Conservation (phyloP, 2,113 vertebrate genomes). For the Cyprinodon brontotheroides region DNA sequence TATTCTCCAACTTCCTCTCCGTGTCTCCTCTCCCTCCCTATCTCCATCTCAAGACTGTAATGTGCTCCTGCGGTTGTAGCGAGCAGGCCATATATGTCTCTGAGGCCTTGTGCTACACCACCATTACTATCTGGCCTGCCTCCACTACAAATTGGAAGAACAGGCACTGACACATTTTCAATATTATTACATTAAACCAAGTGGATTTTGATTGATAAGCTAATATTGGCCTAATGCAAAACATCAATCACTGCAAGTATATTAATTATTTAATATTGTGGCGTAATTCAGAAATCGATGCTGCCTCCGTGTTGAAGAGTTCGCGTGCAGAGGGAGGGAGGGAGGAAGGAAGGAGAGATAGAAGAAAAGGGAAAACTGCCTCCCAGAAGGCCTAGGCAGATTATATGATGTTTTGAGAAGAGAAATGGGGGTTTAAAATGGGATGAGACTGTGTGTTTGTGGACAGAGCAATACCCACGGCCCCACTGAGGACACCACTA, state of each 20-base stretch:
- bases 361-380: constrained; percentile 53
- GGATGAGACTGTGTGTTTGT: constrained; percentile 80
- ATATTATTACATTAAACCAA: constrained; percentile 99
- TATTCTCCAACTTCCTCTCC: constrained; percentile 24
- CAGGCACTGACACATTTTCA: constrained; percentile 98
- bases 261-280: constrained; percentile 99
- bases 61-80: constrained; percentile 62
- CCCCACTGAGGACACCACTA: constrained; percentile 77
- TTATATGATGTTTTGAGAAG: constrained; percentile 85
- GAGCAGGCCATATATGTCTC: constrained; percentile 72
- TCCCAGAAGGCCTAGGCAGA: constrained; percentile 87
- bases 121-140: constrained; percentile 89
- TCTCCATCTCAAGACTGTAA: constrained; percentile 37
- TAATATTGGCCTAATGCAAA: constrained; percentile 99
- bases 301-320: constrained; percentile 63
- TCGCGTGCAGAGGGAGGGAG: constrained; percentile 52
- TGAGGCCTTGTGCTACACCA: constrained; percentile 85
- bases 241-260: constrained; percentile 99
- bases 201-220: constrained; percentile 99
- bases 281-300: constrained; percentile 99
- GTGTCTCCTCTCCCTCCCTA: constrained; percentile 15
- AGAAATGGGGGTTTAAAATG: constrained; percentile 70
- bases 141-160: constrained; percentile 99
- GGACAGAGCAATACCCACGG: constrained; percentile 89
- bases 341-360: constrained; percentile 44